A percentile compares a stretch with the other conserved stretches of the same genome.
phyloP scores from a whole-genome alignment of 2,888 invertebrate species.

The Dioctria linearis region DNA sequence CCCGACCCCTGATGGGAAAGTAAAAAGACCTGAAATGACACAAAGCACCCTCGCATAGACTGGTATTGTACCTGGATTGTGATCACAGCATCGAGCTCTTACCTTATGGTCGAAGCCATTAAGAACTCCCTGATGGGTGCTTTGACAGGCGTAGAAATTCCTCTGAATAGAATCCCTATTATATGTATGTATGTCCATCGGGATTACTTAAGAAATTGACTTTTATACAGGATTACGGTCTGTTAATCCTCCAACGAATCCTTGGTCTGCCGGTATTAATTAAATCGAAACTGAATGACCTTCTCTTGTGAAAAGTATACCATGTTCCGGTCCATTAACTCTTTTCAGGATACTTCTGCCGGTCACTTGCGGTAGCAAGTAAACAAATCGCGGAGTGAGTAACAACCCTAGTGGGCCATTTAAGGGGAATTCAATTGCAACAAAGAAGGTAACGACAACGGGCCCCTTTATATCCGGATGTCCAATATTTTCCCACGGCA shows the following conservation, averaged over 20 bases:
- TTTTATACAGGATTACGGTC: constrained; percentile 57
- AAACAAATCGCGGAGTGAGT: constrained; percentile 23
- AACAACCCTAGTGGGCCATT: constrained; percentile 5
- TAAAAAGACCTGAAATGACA: constrained; percentile 59
- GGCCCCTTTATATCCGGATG: constrained; percentile 47
- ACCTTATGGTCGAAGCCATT: constrained; percentile 36
- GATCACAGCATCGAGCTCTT: constrained; percentile 22
- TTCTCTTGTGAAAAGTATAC: neutral
- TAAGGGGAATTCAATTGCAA: constrained; percentile 18
- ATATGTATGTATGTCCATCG: neutral
- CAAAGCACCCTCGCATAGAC: constrained; percentile 52
- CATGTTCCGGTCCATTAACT: constrained; percentile 68
- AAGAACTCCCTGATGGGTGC: constrained; percentile 27
- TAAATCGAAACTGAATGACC: constrained; percentile 17
- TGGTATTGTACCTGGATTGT: constrained; percentile 54
- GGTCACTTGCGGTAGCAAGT: constrained; percentile 39
- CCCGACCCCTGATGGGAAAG: constrained; percentile 57
- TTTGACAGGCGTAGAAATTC: constrained; percentile 29
- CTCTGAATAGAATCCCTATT: neutral
- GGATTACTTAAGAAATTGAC: constrained; percentile 41
- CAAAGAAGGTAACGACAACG: neutral
- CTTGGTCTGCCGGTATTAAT: constrained; percentile 47
- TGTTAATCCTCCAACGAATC: constrained; percentile 59
- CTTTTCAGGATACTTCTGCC: constrained; percentile 60
- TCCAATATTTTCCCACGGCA: constrained; percentile 56